Conservation (phyloP, 2,113 vertebrate species). For the Zingel zingel region DNA sequence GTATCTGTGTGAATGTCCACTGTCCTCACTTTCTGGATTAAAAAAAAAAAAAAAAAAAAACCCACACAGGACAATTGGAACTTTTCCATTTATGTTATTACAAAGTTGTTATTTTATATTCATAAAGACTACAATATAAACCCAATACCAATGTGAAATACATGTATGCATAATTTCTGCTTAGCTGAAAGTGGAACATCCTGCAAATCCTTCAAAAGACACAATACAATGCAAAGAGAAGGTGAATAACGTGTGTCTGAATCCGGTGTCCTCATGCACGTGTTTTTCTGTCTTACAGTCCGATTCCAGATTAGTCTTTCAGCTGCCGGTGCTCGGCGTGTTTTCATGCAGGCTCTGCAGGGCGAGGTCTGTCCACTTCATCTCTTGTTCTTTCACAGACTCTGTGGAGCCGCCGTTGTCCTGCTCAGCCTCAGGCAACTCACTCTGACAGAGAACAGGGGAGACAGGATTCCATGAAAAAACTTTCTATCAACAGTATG, state of each 20-base stretch:
- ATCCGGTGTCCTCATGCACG: neutral
- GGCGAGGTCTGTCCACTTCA: slow-evolving; percentile 98
- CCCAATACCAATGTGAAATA: neutral
- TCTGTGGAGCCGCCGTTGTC: slow-evolving; percentile 97
- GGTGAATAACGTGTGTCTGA: neutral
- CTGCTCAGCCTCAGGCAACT: slow-evolving; percentile 97
- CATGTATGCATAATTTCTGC: neutral
- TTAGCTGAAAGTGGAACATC: neutral
- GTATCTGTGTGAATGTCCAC: neutral
- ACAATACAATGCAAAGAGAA: neutral
- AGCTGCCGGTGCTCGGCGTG: slow-evolving; percentile 88
- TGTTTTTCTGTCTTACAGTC: slow-evolving; percentile 10
- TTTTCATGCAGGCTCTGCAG: slow-evolving; percentile 97
- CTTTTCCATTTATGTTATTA: slow-evolving; percentile 1
- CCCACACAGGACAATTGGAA: neutral
- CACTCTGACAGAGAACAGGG: slow-evolving; percentile 84
- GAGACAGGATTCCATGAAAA: neutral
- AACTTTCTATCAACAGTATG: neutral
- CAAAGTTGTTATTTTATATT: neutral
- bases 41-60: neutral
- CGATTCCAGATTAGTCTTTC: slow-evolving; percentile 14
- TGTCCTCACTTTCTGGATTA: neutral
- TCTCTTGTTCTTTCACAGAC: slow-evolving; percentile 98
- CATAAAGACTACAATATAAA: neutral
- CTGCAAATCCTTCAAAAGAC: neutral